Conservation (phyloP, 2,888 invertebrate genomes). For the Bombyx huttoni region DNA sequence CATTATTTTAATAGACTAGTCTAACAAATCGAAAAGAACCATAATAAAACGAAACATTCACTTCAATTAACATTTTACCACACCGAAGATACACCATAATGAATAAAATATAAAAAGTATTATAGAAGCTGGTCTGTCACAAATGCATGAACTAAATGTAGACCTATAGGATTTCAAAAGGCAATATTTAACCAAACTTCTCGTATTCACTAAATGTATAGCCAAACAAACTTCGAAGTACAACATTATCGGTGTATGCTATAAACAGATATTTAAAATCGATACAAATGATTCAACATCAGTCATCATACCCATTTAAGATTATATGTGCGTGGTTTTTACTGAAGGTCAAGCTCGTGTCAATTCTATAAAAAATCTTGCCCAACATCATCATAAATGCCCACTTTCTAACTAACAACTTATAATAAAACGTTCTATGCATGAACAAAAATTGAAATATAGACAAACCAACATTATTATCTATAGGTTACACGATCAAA, state of each 20-base stretch:
- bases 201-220: too few species aligned
- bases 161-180: too few species aligned
- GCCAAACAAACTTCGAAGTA: too few species aligned
- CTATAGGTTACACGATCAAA: background rate
- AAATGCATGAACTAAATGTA: too few species aligned
- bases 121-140: too few species aligned
- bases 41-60: slow-evolving; percentile 19
- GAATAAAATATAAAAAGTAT: slow-evolving; percentile 5
- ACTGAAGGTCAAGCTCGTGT: background rate
- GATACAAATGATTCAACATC: too few species aligned
- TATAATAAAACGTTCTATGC: background rate
- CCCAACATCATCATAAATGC: background rate
- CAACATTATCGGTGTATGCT: too few species aligned
- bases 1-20: slow-evolving; percentile 26
- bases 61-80: slow-evolving; percentile 12
- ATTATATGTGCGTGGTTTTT: background rate
- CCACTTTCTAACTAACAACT: background rate
- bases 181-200: too few species aligned
- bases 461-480: background rate
- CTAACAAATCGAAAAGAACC: slow-evolving; percentile 25
- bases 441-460: background rate
- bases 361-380: background rate
- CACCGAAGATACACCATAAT: slow-evolving; percentile 14
- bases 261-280: too few species aligned
- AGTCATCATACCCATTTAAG: too few species aligned